Evolutionary conservation across 2,888 invertebrate genomes (phyloP).

Genomic region (Thymelicus sylvestris): DNA sequence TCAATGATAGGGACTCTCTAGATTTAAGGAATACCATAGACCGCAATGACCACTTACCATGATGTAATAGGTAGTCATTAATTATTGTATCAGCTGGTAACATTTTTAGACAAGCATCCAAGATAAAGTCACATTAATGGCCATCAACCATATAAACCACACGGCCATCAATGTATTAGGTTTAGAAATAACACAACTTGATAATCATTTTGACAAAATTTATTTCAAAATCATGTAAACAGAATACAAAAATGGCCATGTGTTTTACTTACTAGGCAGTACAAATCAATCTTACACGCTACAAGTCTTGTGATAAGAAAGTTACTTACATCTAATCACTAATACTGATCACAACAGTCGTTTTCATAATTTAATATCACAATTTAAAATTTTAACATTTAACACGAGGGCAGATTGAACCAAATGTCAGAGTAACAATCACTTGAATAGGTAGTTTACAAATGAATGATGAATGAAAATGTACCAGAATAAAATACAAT

Average conservation of each 20-base stretch:
- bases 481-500: too few relatives aligned
- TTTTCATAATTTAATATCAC: constrained; percentile 42
- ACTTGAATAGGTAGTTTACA: too few relatives aligned
- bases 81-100: too few relatives aligned
- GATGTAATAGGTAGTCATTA: neutral
- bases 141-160: constrained; percentile 67
- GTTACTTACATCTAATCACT: constrained; percentile 47
- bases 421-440: too few relatives aligned
- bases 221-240: constrained; percentile 63
- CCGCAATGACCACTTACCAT: neutral
- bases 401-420: too few relatives aligned
- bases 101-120: too few relatives aligned
- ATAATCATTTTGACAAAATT: constrained; percentile 56
- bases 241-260: constrained; percentile 80
- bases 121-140: constrained; percentile 65
- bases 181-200: constrained; percentile 68
- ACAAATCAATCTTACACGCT: constrained; percentile 46
- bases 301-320: constrained; percentile 48
- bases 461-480: too few relatives aligned
- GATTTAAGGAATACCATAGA: too few relatives aligned
- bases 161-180: constrained; percentile 78
- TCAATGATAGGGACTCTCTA: too few relatives aligned
- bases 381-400: constrained; percentile 27
- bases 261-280: constrained; percentile 50
- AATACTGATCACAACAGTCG: constrained; percentile 54